phyloP scores from a whole-genome alignment of 2,113 vertebrate species.

The Arizona elegans region DNA sequence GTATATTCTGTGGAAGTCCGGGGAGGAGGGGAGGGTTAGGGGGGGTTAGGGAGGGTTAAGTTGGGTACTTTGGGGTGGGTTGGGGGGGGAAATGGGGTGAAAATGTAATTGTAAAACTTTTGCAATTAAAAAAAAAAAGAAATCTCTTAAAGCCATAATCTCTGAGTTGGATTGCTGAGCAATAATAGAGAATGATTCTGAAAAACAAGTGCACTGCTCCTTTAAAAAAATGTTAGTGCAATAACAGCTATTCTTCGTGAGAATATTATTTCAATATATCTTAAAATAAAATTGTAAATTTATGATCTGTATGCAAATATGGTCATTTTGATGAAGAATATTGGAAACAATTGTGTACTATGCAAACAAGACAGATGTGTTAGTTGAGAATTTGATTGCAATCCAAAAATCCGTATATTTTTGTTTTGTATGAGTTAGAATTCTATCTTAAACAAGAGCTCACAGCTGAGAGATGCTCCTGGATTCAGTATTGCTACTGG shows the following conservation, averaged over 20 bases:
- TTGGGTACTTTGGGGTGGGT: no score
- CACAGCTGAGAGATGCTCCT: background rate
- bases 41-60: no score
- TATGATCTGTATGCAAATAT: background rate
- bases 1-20: no score
- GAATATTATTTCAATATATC: background rate
- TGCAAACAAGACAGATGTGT: background rate
- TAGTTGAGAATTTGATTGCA: background rate
- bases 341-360: background rate
- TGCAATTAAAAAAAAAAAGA: no score
- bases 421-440: background rate
- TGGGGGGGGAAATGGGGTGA: no score
- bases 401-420: background rate
- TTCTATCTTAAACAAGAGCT: background rate
- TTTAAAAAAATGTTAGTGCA: background rate
- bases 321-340: background rate
- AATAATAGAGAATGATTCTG: background rate
- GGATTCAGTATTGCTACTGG: background rate
- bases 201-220: background rate
- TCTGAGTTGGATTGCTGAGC: background rate
- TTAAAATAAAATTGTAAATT: background rate
- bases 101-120: no score
- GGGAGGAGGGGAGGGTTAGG: no score
- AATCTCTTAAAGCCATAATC: background rate
- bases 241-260: background rate